Evolutionary conservation across 2,113 vertebrate genomes (phyloP).

Genomic region (Labeo catla): DNA sequence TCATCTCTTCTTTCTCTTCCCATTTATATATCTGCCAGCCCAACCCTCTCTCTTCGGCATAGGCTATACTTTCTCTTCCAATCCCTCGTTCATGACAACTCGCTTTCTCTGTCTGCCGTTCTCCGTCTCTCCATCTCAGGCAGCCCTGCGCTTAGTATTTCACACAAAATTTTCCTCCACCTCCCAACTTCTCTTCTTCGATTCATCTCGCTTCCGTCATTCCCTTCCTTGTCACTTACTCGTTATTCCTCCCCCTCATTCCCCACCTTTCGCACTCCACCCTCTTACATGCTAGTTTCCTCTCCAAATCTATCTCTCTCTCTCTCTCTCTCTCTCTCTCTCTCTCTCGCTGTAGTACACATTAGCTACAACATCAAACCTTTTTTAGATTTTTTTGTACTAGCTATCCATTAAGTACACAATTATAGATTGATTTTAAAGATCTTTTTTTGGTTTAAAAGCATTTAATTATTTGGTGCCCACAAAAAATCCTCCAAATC

Average conservation of each 20-base stretch:
- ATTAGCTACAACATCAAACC: slow-evolving; percentile 13
- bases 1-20: slow-evolving; percentile 17
- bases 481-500: neutral
- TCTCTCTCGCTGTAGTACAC: slow-evolving; percentile 24
- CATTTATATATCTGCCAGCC: neutral
- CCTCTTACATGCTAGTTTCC: slow-evolving; percentile 48
- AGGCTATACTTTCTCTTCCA: slow-evolving; percentile 4
- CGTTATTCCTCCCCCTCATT: slow-evolving; percentile 34
- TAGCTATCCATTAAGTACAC: neutral
- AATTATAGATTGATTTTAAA: neutral
- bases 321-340: slow-evolving; percentile 35
- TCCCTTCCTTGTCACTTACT: slow-evolving; percentile 32
- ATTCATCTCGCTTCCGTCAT: slow-evolving; percentile 4
- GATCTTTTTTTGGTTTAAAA: neutral
- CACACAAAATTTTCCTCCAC: slow-evolving; percentile 19
- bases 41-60: neutral
- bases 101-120: neutral
- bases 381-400: neutral
- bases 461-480: neutral
- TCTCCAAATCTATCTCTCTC: slow-evolving; percentile 36
- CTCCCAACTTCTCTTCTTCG: slow-evolving; percentile 23
- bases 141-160: slow-evolving; percentile 29
- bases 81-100: slow-evolving; percentile 23
- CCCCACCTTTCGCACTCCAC: slow-evolving; percentile 44
- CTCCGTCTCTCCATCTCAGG: neutral